Evolutionary conservation across 2,797 vertebrate species (phyloP), one percentile per base, ranked within the genome.

Genomic region (Melanotaenia maccullochi): DNA sequence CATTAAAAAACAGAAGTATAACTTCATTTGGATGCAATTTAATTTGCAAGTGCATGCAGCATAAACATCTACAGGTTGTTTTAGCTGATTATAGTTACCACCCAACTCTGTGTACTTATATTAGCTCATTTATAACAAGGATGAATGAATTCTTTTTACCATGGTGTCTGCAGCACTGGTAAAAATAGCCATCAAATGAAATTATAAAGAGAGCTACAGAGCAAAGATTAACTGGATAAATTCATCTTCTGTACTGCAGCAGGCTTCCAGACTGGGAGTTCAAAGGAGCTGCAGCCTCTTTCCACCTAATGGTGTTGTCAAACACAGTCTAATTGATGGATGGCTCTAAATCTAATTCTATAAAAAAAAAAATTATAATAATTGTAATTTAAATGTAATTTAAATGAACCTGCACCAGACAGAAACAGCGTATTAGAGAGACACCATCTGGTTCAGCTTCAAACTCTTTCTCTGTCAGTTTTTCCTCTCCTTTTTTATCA

Each of bases 151-250:
- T 4, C 38, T 0, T 66, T 49, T 49, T 49, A n/a, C 20, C 20
- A 18, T 7, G 8, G 24, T 73, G 79, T 76, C 35, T 62, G 36
- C 73, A 67, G 59, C 42, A 73, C 63, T 51, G 73, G 60, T 79
- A 76, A 85, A 85, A 81, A 81, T 77, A 90, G 72, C 63, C 52
- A 22, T 60, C 44, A 73, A 87, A 87, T 86, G 1, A 67, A 75
- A 87, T 90, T 73, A 76, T 57, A 56, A 55, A 25, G 32, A 74
- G 75, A 71, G 18, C 67, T 63, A 40, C 63, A 79, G 42, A 79
- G 72, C 49, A 22, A 64, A 76, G 52, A 82, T 75, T 14, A 83
- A 47, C 44, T 33, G 68, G 69, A 78, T 78, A 69, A 57, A 78
- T 80, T 69, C 47, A 78, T 87, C 35, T 57, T 58, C 13, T 59